Evolutionary conservation across 2,797 vertebrate genomes (phyloP), one percentile per base, ranked within the genome.

Genomic region (Poeciliopsis presidionis): DNA sequence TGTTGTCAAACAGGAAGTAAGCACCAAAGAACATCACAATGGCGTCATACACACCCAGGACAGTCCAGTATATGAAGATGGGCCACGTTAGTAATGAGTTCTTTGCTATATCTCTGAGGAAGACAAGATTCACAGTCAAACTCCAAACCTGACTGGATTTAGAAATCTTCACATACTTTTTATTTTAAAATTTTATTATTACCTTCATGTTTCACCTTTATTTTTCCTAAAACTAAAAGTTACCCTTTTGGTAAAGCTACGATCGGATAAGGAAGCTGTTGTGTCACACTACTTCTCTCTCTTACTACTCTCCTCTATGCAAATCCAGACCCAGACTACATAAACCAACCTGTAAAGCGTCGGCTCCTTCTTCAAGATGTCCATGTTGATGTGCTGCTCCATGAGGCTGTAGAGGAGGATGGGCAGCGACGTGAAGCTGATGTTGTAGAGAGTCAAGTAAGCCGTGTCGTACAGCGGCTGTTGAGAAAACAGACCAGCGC

Each of bases 401-500:
- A 98, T 96, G 70, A 99, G 96, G 86, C 98, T 97, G 77, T 98
- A 98, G 80, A 99, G 93, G 72, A 99, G 97, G 85, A 99, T 98
- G 88, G 98, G 98, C 89, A 99, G 96, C 74, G 98, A 99, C 30
- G 98, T 99, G 93, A 99, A 99, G 95, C 98, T 98, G 96, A 99
- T 99, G 95, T 99, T 99, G 96, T 99, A 99, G 84, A 99, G 95
- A 16, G 98, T 99, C 92, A 99, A 92, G 93, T 98, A 99, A 36
- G 98, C 98, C 0, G 98, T 98, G 78, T 99, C 98, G 0, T 98
- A 99, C 86, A 99, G 96, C 49, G 98, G 98, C 98, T 99, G 96
- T 90, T 72, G 80, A 16, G 4, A 1, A 76, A 3, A 59, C n/a
- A 80, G 3, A 57, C 28, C 0, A 18, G 4, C 0, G 25, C 11